These are phyloP conservation scores for Syrmaticus mikado DNA, from an alignment of 2,113 vertebrate species.

Conservation along the genomic window DNA sequence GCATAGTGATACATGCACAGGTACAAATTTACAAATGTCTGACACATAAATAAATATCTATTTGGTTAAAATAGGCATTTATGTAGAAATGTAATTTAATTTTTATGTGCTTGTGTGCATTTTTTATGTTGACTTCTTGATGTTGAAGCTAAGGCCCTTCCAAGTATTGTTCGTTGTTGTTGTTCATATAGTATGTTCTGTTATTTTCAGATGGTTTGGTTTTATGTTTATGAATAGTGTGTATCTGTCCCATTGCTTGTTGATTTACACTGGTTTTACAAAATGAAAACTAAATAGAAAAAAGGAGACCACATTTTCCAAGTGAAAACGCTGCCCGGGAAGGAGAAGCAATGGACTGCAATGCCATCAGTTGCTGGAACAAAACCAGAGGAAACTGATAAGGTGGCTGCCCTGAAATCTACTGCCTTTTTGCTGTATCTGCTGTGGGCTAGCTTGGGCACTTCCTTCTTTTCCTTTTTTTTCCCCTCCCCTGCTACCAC, in stretches of 20 bases:
- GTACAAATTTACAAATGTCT: not conserved
- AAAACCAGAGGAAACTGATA: conserved; percentile 68
- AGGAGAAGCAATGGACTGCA: conserved; percentile 70
- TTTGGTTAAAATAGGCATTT: not conserved
- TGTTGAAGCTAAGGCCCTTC: not conserved
- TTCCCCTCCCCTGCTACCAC: not conserved
- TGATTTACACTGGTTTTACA: conserved; percentile 68
- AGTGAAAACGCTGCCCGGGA: conserved; percentile 71
- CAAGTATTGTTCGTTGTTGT: not conserved
- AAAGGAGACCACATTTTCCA: conserved; percentile 78
- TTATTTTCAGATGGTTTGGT: not conserved
- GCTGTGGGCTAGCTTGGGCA: conserved; percentile 38
- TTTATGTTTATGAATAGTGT: conserved; percentile 51
- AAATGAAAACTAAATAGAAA: conserved; percentile 75
- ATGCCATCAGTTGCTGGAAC: conserved; percentile 65
- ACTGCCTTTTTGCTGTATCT: conserved; percentile 37
- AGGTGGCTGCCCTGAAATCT: conserved; percentile 79
- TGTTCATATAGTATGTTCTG: not conserved
- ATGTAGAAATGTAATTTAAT: not conserved
- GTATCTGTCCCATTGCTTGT: conserved; percentile 71
- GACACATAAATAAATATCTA: not conserved
- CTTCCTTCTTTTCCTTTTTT: not conserved
- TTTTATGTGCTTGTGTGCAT: not conserved
- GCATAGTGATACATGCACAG: not conserved
- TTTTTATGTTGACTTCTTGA: conserved; percentile 8